Percentiles rank a stretch among this genome's conserved stretches.
Conservation (phyloP, 2,113 vertebrate genomes). For the Puffinus mauretanicus region DNA sequence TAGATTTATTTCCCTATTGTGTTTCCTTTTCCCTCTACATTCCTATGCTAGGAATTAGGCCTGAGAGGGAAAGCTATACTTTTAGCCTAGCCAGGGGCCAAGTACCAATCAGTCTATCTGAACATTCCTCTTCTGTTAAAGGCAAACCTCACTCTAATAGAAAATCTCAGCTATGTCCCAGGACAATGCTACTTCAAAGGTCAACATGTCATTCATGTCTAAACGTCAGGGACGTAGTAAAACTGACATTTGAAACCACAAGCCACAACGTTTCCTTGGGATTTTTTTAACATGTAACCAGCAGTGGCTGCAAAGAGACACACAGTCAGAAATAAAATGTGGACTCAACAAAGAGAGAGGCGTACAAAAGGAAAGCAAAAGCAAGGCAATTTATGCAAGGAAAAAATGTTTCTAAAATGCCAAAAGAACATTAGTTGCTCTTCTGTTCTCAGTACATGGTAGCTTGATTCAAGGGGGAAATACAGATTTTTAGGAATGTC, state of each 20-base stretch:
- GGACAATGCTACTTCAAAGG: slow-evolving; percentile 42
- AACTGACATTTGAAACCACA: slow-evolving; percentile 36
- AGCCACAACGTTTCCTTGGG: neutral
- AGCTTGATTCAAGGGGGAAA: slow-evolving; percentile 58
- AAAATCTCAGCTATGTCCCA: slow-evolving; percentile 41
- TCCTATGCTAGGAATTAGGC: slow-evolving; percentile 14
- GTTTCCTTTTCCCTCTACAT: slow-evolving; percentile 31
- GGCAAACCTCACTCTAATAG: slow-evolving; percentile 31
- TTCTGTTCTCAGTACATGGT: slow-evolving; percentile 41
- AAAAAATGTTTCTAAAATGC: neutral
- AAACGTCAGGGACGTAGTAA: neutral
- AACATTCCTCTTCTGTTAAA: slow-evolving; percentile 52
- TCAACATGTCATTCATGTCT: slow-evolving; percentile 31
- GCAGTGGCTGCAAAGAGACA: neutral
- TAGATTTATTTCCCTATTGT: slow-evolving; percentile 36
- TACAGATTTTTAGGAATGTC: slow-evolving; percentile 66
- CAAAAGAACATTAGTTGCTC: neutral
- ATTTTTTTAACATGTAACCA: neutral
- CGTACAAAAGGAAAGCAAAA: neutral
- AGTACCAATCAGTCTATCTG: slow-evolving; percentile 9
- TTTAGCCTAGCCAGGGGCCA: slow-evolving; percentile 37
- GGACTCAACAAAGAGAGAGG: neutral
- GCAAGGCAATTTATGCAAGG: neutral
- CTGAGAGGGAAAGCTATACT: slow-evolving; percentile 29
- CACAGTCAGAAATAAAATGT: neutral